A percentile compares a stretch with the other conserved stretches of the same genome.
phyloP scores from a whole-genome alignment of 1,140 invertebrate species.

The Condylostylus longicornis region DNA sequence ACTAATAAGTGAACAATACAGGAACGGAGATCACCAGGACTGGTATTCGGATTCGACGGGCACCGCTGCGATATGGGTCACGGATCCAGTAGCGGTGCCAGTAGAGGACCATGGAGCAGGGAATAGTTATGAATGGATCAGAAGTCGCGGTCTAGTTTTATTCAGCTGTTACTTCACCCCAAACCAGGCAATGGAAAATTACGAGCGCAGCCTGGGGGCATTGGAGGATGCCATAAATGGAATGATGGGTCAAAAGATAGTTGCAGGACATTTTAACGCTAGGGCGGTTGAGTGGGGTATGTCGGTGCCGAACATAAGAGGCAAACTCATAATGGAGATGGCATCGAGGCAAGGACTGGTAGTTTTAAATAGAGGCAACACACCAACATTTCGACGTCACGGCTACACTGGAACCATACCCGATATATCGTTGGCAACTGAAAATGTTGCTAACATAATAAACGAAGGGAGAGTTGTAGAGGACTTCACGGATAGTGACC shows the following conservation, averaged over 20 bases:
- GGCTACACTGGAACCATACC: neutral
- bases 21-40: too few species aligned
- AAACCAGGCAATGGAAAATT: neutral
- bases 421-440: conserved; percentile 1
- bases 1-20: too few species aligned
- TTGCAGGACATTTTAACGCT: conserved; percentile 15
- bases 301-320: conserved; percentile 7
- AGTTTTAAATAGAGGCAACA: conserved; percentile 6
- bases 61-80: too few species aligned
- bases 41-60: too few species aligned
- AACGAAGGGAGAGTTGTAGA: conserved; percentile 1
- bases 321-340: conserved; percentile 10
- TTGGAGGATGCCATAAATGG: neutral
- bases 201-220: neutral
- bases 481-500: conserved; percentile 3
- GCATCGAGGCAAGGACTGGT: conserved; percentile 8
- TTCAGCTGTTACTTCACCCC: conserved; percentile 4
- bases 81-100: too few species aligned
- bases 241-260: neutral
- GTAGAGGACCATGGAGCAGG: too few species aligned
- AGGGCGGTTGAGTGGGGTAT: conserved; percentile 13
- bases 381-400: conserved; percentile 1
- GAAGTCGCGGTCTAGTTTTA: too few species aligned
- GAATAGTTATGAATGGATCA: too few species aligned
- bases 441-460: neutral